Base-by-base conservation (phyloP, 2,888 invertebrate genomes). In the Drosophila histrio region DNA sequence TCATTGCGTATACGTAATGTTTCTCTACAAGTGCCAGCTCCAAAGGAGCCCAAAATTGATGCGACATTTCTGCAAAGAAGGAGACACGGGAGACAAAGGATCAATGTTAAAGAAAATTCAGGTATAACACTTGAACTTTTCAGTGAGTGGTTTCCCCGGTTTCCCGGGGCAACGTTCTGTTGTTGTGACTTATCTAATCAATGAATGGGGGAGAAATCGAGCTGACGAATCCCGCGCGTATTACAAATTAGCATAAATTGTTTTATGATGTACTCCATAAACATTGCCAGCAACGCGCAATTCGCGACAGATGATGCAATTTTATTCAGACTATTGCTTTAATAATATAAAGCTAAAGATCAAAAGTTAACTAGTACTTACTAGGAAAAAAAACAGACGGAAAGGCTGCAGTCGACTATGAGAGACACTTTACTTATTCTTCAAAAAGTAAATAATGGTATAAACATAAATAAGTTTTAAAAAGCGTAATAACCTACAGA, bases 1-100 rank as follows among this genome's bases (percentile, higher is more conserved):
- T 9, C 57, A 68, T 32, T 17, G 64, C 74, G 77, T 73, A 68
- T 70, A 72, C 67, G 71, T 69, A 83, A 80, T 89, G 89, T 77
- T 89, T 34, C 60, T 85, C 9, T 72, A 73, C 59, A 85, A 85
- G 65, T 82, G 73, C 61, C 77, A 77, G 66, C 79, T 87, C 56
- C 70, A 71, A 24, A 58, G 75, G 65, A 79, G 72, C 52, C 65
- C 71, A 1, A 21, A 21, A 41, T 32, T 67, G 11, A 39, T 62
- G 52, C 73, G 73, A 13, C 62, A 68, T 19, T 61, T 77, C 3
- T 58, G 72, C 66, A 57, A 67, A 17, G 50, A 58, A 2, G 59
- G 50, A 21, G 56, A 38, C 17, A 4, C 21, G 39, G 46, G n/a
- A n/a, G n/a, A 6, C 32, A 69, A 43, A 34, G 7, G 28, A 4